Evolutionary conservation across 2,113 vertebrate species (phyloP).

Genomic region (Gallinago media): DNA sequence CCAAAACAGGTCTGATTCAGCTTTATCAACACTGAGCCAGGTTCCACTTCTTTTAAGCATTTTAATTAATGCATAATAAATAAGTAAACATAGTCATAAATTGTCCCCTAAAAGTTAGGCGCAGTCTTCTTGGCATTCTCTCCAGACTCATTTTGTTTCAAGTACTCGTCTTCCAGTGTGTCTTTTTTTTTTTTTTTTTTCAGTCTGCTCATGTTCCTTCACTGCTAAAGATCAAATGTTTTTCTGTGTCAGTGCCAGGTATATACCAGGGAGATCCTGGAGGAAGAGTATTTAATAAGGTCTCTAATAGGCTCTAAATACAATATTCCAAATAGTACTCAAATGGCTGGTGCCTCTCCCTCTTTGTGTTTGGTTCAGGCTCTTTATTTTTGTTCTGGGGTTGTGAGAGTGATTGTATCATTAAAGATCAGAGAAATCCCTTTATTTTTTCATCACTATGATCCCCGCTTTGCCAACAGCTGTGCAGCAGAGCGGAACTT

Average conservation of each 20-base stretch:
- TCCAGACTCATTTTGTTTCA: background rate
- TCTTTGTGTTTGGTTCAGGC: background rate
- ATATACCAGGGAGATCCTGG: background rate
- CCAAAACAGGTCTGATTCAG: background rate
- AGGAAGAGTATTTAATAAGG: background rate
- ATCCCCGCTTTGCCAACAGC: background rate
- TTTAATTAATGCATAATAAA: slow-evolving; percentile 14
- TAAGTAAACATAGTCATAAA: background rate
- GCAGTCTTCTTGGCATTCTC: background rate
- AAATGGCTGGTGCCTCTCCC: background rate
- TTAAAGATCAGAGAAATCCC: background rate
- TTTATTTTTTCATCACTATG: background rate
- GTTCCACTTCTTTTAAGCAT: background rate
- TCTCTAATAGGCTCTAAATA: background rate
- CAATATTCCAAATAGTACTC: background rate
- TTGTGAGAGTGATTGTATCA: background rate
- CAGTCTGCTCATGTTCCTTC: background rate
- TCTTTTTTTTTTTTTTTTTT: background rate
- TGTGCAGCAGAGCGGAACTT: background rate
- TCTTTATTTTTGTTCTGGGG: background rate
- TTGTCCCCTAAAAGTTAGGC: background rate
- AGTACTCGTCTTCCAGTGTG: background rate
- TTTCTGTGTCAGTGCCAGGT: background rate
- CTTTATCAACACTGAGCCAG: background rate
- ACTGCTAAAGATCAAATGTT: slow-evolving; percentile 5